Evolutionary conservation across 1,140 invertebrate genomes (phyloP).

Genomic region (Nymphalis io): DNA sequence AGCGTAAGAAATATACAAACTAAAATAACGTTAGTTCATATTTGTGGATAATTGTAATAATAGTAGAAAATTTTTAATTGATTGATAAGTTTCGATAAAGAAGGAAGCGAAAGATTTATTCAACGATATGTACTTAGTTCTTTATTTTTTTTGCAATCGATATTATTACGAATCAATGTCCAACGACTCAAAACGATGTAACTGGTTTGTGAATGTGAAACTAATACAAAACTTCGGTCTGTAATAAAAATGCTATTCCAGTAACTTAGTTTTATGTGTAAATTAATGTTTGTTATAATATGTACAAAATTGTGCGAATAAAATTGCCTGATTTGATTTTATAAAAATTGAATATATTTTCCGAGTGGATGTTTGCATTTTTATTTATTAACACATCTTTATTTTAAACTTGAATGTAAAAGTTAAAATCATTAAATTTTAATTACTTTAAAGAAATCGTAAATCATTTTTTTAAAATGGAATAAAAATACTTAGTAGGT

Average conservation of each 20-base stretch:
- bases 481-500: no score
- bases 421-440: no score
- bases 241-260: slow-evolving; percentile 40
- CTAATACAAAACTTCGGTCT: slow-evolving; percentile 16
- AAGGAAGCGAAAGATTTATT: not conserved
- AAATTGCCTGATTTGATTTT: slow-evolving; percentile 79
- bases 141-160: not conserved
- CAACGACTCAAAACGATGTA: slow-evolving; percentile 23
- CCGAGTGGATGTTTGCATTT: slow-evolving; percentile 72
- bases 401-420: not conserved
- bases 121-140: not conserved
- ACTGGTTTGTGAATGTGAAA: slow-evolving; percentile 30
- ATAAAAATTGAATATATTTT: slow-evolving; percentile 80
- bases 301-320: slow-evolving; percentile 75
- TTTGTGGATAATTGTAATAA: slow-evolving; percentile 10
- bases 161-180: slow-evolving; percentile 6
- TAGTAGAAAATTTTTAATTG: slow-evolving; percentile 13
- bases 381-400: slow-evolving; percentile 42
- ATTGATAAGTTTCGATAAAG: not conserved
- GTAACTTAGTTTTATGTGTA: slow-evolving; percentile 38
- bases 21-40: not conserved
- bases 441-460: no score
- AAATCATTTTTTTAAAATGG: no score
- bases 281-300: slow-evolving; percentile 49
- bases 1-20: not conserved